A percentile compares a stretch with the other conserved stretches of the same genome.
Evolutionary conservation across 2,888 invertebrate genomes (phyloP).

Genomic region (Diarsia rubi): DNA sequence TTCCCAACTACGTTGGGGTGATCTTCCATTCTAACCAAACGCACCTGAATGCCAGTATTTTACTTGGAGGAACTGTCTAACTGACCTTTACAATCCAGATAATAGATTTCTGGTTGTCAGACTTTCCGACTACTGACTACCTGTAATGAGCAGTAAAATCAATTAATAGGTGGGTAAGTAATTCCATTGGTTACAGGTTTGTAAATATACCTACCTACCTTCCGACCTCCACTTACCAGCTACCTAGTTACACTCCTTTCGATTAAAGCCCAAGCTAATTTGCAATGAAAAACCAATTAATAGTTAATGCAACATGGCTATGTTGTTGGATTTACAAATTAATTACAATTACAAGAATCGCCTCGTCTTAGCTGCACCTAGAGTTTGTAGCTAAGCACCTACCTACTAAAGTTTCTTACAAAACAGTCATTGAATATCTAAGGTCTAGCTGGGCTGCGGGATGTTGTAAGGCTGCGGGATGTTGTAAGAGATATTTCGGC

Average conservation of each 20-base stretch:
- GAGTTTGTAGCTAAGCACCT: neutral
- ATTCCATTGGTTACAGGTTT: neutral
- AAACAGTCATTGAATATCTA: neutral
- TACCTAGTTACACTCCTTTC: constrained; percentile 4
- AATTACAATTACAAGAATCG: constrained; percentile 26
- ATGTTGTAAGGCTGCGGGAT: no score
- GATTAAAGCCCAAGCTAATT: constrained; percentile 35
- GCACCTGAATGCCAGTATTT: no score
- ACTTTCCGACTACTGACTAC: no score
- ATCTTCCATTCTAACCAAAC: no score
- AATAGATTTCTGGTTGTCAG: no score
- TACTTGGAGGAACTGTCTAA: no score
- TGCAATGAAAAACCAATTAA: constrained; percentile 48
- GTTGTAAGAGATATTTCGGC: no score
- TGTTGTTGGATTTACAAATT: constrained; percentile 23
- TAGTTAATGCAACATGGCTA: constrained; percentile 40
- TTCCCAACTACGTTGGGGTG: no score
- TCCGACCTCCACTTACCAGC: neutral
- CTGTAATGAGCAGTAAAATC: neutral
- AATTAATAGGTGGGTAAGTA: neutral
- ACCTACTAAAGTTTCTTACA: neutral
- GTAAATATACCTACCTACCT: neutral
- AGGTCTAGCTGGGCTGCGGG: no score
- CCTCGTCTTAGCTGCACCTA: neutral
- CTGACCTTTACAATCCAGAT: no score